phyloP scores from a whole-genome alignment of 2,888 invertebrate species.

The Herminia tarsipennalis region DNA sequence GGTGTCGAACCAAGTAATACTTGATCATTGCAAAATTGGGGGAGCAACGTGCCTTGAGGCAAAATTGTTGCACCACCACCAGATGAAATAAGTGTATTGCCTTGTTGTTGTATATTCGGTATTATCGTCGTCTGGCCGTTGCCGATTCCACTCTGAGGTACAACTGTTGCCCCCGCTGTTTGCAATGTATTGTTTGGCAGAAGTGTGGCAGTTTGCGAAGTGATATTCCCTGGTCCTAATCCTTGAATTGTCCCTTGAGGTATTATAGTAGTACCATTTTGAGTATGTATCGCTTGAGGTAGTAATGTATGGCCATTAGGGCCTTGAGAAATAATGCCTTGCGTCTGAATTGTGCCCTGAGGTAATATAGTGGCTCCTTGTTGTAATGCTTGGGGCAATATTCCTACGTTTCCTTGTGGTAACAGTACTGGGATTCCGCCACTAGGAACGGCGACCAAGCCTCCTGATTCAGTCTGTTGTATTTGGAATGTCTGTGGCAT shows the following conservation, averaged over 20 bases:
- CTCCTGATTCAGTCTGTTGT: conserved; percentile 86
- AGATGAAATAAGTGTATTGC: conserved; percentile 81
- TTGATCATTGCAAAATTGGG: conserved; percentile 86
- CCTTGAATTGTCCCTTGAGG: conserved; percentile 85
- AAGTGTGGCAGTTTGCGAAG: conserved; percentile 73
- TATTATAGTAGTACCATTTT: conserved; percentile 87
- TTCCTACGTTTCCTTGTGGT: conserved; percentile 82
- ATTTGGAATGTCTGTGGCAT: conserved; percentile 87
- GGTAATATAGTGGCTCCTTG: conserved; percentile 86
- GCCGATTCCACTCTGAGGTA: conserved; percentile 79
- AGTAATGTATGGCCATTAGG: conserved; percentile 86
- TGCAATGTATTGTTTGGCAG: conserved; percentile 74
- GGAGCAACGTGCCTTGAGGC: conserved; percentile 85
- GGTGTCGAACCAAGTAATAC: conserved; percentile 87
- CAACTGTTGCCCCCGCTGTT: conserved; percentile 72
- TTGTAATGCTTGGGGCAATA: conserved; percentile 80
- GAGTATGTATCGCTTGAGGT: conserved; percentile 85
- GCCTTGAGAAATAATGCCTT: conserved; percentile 81
- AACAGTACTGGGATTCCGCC: conserved; percentile 84
- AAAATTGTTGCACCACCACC: conserved; percentile 86
- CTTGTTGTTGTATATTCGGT: conserved; percentile 82
- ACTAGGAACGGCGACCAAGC: conserved; percentile 86
- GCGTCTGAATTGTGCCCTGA: conserved; percentile 83
- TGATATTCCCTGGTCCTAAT: conserved; percentile 67
- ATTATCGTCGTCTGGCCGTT: conserved; percentile 82